Base-by-base conservation (phyloP, 1,140 invertebrate genomes). In the Penaeus chinensis region DNA sequence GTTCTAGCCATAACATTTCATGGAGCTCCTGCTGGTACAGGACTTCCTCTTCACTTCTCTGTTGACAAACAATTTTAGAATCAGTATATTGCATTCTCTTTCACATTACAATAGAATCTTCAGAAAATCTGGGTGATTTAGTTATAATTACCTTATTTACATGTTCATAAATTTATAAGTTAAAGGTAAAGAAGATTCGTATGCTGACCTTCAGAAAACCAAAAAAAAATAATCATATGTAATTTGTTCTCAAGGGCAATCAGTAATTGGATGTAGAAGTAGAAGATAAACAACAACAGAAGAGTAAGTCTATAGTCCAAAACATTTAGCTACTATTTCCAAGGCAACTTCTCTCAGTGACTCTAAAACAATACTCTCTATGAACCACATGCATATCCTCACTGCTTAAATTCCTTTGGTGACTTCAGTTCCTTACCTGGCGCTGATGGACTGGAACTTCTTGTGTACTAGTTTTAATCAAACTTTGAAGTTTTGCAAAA, bases 1-100 rank as follows among this genome's bases (percentile, higher is more conserved):
- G 92, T 93, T 98, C 97, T 89, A 98, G 91, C 97, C 97, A 98
- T 86, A 98, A 95, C 89, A 97, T 93, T 93, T 98, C 97, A 92
- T 97, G 97, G 16, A 96, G 92, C 92, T 97, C 95, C 88, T 96
- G 97, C 91, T 97, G 96, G 96, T 96, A 98, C 71, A 96, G 92
- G 78, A 95, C 94, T 91, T 97, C 96, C 92, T 98, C 96, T 89
- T 94, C 93, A 90, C 96, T 97, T 91, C 96, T 94, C 94, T 96
- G 93, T 69, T 61, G 69, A 42, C 42, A 4, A 77, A 74, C 5
- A 74, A 62, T 42, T 37, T 20, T 5, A 62, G 8, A 37, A 19
- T 22, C 54, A n/a, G n/a, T 60, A 62, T 27, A 80, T 80, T 27
- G 20, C 22, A 47, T 42, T 47, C 16, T 19, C n/a, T 42, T 77